Base-by-base conservation (phyloP, 2,113 vertebrate genomes). In the Otis tarda region DNA sequence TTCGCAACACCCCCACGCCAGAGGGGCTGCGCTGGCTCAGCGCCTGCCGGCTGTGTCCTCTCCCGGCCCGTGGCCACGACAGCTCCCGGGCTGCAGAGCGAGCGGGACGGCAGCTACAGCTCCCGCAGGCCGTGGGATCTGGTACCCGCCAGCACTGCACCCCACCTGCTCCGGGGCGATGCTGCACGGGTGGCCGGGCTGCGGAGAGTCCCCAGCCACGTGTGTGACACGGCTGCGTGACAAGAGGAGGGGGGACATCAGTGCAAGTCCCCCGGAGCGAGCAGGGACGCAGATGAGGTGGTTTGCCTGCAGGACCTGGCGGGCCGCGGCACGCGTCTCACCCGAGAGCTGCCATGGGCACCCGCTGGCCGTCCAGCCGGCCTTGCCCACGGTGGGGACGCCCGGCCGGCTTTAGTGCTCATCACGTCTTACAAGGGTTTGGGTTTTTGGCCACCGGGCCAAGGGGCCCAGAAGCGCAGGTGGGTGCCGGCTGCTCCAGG, bases 1-100 rank as follows among this genome's bases (percentile, higher is more conserved):
- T 31, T 30, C 1, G 2, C 41, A 7, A 8, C 15, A 43, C 19
- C 53, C 47, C 33, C 0, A 0, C 1, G 1, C 41, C 0, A 0
- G 59, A 31, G 55, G 70, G 56, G 39, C 45, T 91, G 47, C 31
- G 31, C 47, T 60, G 52, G 7, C 60, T 52, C 64, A n/a, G 47
- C 6, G 0, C 43, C 31, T 9, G 0, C 41, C 2, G 2, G 49
- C 27, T 94, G 74, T 69, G 50, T 86, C 2, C 2, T 52, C 25
- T 73, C 47, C 45, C 3, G 0, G 83, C 50, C 56, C 18, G 18
- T 9, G 21, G 12, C 75, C 3, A 2, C 12, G 25, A 39, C 0
- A 0, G 74, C 39, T 47, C 39, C 14, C 2, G 5, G 55, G 12
- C 80, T 68, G 43, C 9, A 37, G 24, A 55, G 23, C 0, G 0